phyloP scores from a whole-genome alignment of 2,888 invertebrate species.

The Harpalus rubripes region DNA sequence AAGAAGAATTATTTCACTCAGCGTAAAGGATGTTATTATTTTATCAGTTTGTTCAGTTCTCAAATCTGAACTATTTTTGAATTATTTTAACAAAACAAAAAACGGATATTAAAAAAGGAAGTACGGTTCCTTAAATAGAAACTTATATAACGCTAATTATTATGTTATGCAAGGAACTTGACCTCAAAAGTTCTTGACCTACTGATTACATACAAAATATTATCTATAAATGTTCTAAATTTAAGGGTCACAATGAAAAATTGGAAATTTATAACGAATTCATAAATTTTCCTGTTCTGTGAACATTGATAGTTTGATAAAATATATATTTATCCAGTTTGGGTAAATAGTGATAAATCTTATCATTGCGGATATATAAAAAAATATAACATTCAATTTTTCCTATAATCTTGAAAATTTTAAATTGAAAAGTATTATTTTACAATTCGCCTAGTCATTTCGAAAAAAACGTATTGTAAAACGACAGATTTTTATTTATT shows the following conservation, averaged over 20 bases:
- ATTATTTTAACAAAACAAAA: not conserved
- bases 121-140: not conserved
- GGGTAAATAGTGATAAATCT: not conserved
- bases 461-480: too few relatives aligned
- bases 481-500: too few relatives aligned
- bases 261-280: not conserved
- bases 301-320: not conserved
- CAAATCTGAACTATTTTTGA: not conserved
- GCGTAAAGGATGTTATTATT: too few relatives aligned
- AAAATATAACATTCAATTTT: not conserved
- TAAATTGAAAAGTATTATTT: too few relatives aligned
- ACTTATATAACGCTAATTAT: not conserved
- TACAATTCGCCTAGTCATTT: too few relatives aligned
- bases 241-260: not conserved
- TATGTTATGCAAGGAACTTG: conserved; percentile 2
- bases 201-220: not conserved
- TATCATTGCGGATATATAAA: not conserved
- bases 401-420: too few relatives aligned
- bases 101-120: conserved; percentile 9
- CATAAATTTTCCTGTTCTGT: not conserved
- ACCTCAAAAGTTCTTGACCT: conserved; percentile 6
- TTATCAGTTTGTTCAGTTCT: too few relatives aligned
- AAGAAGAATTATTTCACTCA: too few relatives aligned
- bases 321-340: not conserved
- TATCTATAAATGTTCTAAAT: not conserved